Conservation (phyloP, 2,797 vertebrate species). For the Lacerta viridis region DNA sequence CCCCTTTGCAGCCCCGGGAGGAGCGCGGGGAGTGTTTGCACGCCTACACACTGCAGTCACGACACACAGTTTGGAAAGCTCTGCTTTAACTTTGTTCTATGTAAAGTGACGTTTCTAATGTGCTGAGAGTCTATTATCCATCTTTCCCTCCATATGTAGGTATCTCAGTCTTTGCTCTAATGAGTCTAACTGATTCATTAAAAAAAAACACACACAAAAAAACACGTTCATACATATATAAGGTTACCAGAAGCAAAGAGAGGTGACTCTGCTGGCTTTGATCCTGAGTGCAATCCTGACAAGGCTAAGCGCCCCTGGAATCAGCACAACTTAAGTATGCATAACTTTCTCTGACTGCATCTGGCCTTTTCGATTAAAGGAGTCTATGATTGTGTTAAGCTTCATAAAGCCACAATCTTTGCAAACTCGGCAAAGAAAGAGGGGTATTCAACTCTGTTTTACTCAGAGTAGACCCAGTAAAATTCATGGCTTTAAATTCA, state of each 20-base stretch:
- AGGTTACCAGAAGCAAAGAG: neutral
- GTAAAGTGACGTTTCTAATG: conserved; percentile 53
- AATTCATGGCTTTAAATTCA: no score
- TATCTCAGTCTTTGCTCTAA: neutral
- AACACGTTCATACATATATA: neutral
- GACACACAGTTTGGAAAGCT: no score
- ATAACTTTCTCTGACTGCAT: neutral
- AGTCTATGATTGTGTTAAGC: neutral
- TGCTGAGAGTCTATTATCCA: conserved; percentile 50
- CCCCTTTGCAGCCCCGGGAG: no score
- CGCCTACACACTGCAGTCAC: no score
- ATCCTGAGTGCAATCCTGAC: neutral
- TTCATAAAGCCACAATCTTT: neutral
- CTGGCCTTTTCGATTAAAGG: no score
- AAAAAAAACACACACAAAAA: no score
- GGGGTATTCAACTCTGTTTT: no score
- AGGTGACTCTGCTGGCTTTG: neutral
- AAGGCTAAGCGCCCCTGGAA: neutral
- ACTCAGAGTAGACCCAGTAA: no score
- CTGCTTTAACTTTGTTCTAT: conserved; percentile 50
- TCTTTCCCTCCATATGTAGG: neutral
- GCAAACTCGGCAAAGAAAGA: neutral
- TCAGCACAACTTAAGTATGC: neutral
- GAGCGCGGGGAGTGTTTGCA: no score
- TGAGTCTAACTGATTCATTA: neutral